A percentile compares a stretch with the other conserved stretches of the same genome.
phyloP scores from a whole-genome alignment of 1,140 invertebrate species.

The Zophobas morio region DNA sequence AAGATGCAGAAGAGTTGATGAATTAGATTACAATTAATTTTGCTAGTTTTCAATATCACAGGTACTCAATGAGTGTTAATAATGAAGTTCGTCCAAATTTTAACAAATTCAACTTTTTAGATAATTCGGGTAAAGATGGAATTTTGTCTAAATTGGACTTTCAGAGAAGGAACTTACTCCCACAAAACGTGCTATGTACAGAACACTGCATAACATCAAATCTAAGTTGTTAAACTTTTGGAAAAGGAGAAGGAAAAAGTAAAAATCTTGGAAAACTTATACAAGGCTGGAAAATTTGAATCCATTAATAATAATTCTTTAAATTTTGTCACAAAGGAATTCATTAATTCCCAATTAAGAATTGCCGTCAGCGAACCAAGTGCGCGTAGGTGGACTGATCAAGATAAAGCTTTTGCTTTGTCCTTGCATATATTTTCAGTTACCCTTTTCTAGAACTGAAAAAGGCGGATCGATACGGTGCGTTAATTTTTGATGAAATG shows the following conservation, averaged over 20 bases:
- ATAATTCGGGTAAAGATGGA: neutral
- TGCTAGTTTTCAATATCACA: no score
- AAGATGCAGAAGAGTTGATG: no score
- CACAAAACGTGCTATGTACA: neutral
- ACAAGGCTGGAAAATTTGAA: slow-evolving; percentile 3
- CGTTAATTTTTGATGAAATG: slow-evolving; percentile 49
- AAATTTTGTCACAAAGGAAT: slow-evolving; percentile 4
- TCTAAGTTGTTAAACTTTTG: neutral
- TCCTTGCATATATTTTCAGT: slow-evolving; percentile 48
- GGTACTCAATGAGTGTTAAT: neutral
- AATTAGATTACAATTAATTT: no score
- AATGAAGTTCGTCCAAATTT: neutral
- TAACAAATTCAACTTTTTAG: neutral
- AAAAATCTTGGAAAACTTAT: slow-evolving; percentile 6
- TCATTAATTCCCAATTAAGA: slow-evolving; percentile 44
- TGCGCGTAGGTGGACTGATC: slow-evolving; percentile 29
- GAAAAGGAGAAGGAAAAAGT: slow-evolving; percentile 2
- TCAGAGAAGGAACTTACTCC: slow-evolving; percentile 4
- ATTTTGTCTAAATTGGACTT: slow-evolving; percentile 3
- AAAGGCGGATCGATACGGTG: slow-evolving; percentile 21
- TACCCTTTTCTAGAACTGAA: slow-evolving; percentile 49
- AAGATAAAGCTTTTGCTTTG: slow-evolving; percentile 53
- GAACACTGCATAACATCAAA: neutral
- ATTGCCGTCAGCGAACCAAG: slow-evolving; percentile 3
- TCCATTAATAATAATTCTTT: slow-evolving; percentile 6